phyloP scores from a whole-genome alignment of 1,140 invertebrate genomes.

The Papilio xuthus region DNA sequence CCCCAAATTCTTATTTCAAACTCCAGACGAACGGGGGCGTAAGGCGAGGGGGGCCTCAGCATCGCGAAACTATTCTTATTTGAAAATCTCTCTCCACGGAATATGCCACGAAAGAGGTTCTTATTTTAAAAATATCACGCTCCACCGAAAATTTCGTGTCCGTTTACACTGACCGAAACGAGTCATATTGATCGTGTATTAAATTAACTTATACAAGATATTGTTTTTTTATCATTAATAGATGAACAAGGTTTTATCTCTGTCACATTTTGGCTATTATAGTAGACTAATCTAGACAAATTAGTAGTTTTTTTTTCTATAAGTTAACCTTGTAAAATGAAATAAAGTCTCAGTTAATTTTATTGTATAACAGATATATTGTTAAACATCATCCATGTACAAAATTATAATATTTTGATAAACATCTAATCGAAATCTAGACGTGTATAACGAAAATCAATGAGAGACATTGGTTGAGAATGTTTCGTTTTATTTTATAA shows the following conservation, averaged over 20 bases:
- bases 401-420: background rate
- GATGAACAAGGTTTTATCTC: background rate
- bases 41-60: slow-evolving; percentile 54
- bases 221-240: background rate
- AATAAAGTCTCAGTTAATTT: background rate
- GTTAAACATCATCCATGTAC: background rate
- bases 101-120: slow-evolving; percentile 79
- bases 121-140: slow-evolving; percentile 81
- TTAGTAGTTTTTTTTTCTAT: background rate
- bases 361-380: background rate
- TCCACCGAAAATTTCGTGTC: slow-evolving; percentile 62
- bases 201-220: background rate
- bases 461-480: slow-evolving; percentile 6
- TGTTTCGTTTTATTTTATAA: slow-evolving; percentile 6
- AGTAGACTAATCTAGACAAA: background rate
- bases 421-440: background rate
- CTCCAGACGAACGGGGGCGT: slow-evolving; percentile 70
- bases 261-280: background rate
- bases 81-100: slow-evolving; percentile 81
- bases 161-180: slow-evolving; percentile 6
- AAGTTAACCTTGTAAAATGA: background rate
- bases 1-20: slow-evolving; percentile 80
- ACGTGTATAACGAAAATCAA: slow-evolving; percentile 4
- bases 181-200: background rate
- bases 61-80: slow-evolving; percentile 81